Conservation (phyloP, 1,140 invertebrate species). For the Musca vetustissima region DNA sequence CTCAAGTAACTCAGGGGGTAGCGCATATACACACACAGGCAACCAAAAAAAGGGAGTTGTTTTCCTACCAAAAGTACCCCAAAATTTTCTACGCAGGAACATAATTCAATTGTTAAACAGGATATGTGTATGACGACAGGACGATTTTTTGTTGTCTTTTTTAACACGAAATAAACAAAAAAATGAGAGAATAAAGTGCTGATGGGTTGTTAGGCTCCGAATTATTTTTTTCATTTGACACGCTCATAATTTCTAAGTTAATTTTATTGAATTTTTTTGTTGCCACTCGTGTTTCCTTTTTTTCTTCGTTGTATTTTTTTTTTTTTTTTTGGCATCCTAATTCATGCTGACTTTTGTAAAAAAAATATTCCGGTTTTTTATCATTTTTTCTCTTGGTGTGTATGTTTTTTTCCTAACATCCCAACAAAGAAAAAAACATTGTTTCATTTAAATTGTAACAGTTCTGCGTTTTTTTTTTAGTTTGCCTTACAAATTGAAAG, state of each 20-base stretch:
- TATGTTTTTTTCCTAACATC: no score
- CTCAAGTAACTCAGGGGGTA: background rate
- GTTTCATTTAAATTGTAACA: conserved; percentile 21
- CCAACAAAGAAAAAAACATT: conserved; percentile 7
- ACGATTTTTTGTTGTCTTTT: background rate
- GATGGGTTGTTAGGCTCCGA: conserved; percentile 14
- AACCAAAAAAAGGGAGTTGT: background rate
- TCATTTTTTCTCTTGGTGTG: conserved; percentile 2
- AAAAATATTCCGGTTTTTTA: background rate
- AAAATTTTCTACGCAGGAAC: conserved; percentile 20
- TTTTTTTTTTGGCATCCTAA: background rate
- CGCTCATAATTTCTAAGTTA: conserved; percentile 23
- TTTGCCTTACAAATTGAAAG: conserved; percentile 10
- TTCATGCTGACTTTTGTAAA: conserved; percentile 2
- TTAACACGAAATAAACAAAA: background rate
- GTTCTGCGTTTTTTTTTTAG: background rate
- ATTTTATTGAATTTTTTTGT: conserved; percentile 21
- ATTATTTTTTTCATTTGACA: conserved; percentile 21
- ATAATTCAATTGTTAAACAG: conserved; percentile 17
- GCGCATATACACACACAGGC: background rate
- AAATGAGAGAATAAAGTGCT: background rate
- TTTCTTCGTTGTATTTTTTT: no score
- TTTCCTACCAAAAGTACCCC: background rate
- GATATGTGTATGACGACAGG: background rate
- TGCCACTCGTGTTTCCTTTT: background rate